A percentile compares a stretch with the other conserved stretches of the same genome.
These are phyloP conservation scores for Matsumyia berberina DNA, from an alignment of 2,888 invertebrate species.

Conservation along the genomic window DNA sequence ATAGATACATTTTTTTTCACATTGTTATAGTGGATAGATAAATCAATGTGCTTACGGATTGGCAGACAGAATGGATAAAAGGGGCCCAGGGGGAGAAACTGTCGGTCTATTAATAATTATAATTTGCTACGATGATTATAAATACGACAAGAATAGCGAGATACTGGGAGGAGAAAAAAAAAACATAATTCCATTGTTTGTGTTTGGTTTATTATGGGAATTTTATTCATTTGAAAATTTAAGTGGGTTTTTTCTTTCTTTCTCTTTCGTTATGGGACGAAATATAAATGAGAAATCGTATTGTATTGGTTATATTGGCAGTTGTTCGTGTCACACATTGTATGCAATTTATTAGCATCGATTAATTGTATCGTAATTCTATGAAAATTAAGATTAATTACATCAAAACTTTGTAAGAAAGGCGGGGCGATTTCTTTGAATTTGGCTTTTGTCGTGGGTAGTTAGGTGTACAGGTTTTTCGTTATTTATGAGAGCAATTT, in stretches of 20 bases:
- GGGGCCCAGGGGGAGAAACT: not conserved
- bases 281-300: constrained; percentile 9
- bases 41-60: constrained; percentile 7
- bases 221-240: constrained; percentile 18
- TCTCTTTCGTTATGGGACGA: not conserved
- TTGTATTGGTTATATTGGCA: not conserved
- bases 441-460: not conserved
- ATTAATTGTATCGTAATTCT: constrained; percentile 37
- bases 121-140: constrained; percentile 20
- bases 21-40: not conserved
- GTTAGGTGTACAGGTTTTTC: not conserved
- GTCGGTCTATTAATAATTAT: constrained; percentile 7
- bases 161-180: too few species aligned
- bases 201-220: constrained; percentile 14
- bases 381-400: constrained; percentile 40
- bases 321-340: constrained; percentile 31
- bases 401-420: not conserved
- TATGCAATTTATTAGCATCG: constrained; percentile 28
- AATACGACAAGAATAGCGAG: not conserved
- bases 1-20: not conserved
- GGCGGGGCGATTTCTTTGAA: not conserved
- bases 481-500: too few species aligned
- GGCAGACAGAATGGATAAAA: not conserved
- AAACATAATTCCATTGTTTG: constrained; percentile 21
- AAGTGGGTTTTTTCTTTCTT: constrained; percentile 10